Conservation (phyloP, 2,888 invertebrate species). For the Macropis europaea region DNA sequence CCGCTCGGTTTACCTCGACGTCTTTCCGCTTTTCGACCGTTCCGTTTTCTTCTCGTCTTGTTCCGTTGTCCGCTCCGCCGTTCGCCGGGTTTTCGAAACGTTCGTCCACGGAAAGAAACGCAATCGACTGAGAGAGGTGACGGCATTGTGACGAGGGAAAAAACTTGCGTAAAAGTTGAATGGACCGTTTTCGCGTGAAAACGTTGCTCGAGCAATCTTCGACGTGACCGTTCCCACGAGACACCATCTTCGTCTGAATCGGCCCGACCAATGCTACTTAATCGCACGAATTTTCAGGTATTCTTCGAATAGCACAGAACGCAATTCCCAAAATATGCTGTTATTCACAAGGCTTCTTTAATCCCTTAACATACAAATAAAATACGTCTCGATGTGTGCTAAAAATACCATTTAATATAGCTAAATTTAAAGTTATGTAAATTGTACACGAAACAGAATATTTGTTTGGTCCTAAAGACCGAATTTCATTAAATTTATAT, state of each 20-base stretch:
- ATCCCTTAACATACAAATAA: no score
- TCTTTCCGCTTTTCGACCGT: constrained; percentile 7
- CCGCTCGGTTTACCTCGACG: constrained; percentile 47
- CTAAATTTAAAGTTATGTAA: background rate
- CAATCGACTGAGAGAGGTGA: constrained; percentile 30
- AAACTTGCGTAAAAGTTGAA: constrained; percentile 27
- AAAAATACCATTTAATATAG: no score
- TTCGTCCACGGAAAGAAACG: background rate
- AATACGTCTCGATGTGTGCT: no score
- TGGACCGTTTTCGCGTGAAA: constrained; percentile 3
- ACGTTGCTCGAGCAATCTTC: background rate
- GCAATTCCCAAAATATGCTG: no score
- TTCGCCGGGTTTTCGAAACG: background rate
- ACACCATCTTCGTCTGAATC: no score
- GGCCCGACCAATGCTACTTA: no score
- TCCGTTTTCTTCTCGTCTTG: constrained; percentile 21
- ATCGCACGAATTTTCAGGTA: no score
- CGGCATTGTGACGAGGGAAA: background rate
- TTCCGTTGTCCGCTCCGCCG: background rate
- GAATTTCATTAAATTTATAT: no score
- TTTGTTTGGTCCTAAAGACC: no score
- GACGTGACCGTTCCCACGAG: background rate
- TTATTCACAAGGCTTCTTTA: no score
- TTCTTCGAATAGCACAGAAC: no score
- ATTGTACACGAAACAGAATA: no score